phyloP scores from a whole-genome alignment of 2,113 vertebrate genomes.

The Lepisosteus oculatus region DNA sequence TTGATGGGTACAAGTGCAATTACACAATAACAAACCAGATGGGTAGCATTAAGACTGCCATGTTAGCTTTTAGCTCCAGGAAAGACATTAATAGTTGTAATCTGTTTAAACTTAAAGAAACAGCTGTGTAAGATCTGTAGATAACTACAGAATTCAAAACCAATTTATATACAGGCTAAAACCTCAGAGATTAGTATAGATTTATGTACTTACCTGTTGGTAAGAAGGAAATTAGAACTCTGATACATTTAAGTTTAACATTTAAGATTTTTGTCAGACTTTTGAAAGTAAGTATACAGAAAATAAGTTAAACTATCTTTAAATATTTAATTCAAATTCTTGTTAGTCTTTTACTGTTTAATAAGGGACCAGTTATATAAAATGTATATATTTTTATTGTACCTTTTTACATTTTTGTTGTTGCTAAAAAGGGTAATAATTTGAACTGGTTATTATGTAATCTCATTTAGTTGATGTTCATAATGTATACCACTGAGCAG shows the following conservation, averaged over 20 bases:
- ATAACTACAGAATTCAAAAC: constrained; percentile 25
- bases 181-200: no score
- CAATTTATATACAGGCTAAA: constrained; percentile 2
- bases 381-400: constrained; percentile 18
- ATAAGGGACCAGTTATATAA: constrained; percentile 30
- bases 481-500: constrained; percentile 67
- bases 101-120: constrained; percentile 25
- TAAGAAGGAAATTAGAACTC: no score
- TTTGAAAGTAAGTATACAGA: no score
- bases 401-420: constrained; percentile 24
- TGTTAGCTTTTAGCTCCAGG: constrained; percentile 18
- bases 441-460: not conserved
- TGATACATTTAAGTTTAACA: no score
- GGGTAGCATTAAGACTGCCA: constrained; percentile 30
- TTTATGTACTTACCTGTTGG: no score
- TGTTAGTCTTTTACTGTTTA: constrained; percentile 36
- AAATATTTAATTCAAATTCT: constrained; percentile 34
- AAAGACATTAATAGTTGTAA: constrained; percentile 33
- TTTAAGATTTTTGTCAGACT: no score
- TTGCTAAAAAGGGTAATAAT: constrained; percentile 12
- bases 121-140: constrained; percentile 24
- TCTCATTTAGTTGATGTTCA: not conserved
- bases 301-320: constrained; percentile 33
- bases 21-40: constrained; percentile 28
- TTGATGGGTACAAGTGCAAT: constrained; percentile 34